Percentiles rank a stretch among this genome's conserved stretches.
phyloP scores from a whole-genome alignment of 2,797 vertebrate genomes.

The Bovichtus variegatus region DNA sequence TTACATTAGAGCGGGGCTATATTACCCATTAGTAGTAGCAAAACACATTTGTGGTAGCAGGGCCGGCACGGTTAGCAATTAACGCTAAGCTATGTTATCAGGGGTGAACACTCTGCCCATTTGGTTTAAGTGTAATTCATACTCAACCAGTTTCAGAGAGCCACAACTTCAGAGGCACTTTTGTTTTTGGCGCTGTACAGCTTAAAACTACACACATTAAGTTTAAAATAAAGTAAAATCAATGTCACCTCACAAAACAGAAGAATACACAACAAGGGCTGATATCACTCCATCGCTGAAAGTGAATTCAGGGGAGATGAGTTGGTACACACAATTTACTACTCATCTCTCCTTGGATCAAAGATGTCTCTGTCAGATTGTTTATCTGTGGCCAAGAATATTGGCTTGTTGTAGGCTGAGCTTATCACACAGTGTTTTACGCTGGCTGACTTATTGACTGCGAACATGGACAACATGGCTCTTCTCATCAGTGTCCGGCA shows the following conservation, averaged over 20 bases:
- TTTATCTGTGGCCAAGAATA: conserved; percentile 65
- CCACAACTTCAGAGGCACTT: conserved; percentile 32
- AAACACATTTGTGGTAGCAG: conserved; percentile 65
- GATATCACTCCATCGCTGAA: conserved; percentile 17
- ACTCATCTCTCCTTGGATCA: conserved; percentile 64
- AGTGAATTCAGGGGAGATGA: conserved; percentile 33
- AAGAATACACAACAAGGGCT: conserved; percentile 25
- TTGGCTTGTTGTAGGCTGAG: conserved; percentile 56
- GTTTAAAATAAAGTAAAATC: conserved; percentile 6
- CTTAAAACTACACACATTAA: conserved; percentile 5
- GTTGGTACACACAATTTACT: conserved; percentile 63
- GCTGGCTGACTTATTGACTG: conserved; percentile 77
- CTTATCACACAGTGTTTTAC: conserved; percentile 75
- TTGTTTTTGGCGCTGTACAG: neutral
- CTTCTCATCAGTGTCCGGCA: conserved; percentile 69
- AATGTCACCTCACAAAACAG: conserved; percentile 1
- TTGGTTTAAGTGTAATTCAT: conserved; percentile 56
- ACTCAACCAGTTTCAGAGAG: conserved; percentile 53
- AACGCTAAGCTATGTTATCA: conserved; percentile 50
- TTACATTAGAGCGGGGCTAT: conserved; percentile 63
- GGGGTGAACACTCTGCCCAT: conserved; percentile 50
- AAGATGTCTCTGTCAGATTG: conserved; percentile 73
- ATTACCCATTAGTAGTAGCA: conserved; percentile 69
- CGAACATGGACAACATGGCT: conserved; percentile 68
- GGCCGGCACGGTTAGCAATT: conserved; percentile 56